These are phyloP conservation scores for Sebastes iracundus DNA, from an alignment of 2,797 vertebrate species.

Conservation along the genomic window DNA sequence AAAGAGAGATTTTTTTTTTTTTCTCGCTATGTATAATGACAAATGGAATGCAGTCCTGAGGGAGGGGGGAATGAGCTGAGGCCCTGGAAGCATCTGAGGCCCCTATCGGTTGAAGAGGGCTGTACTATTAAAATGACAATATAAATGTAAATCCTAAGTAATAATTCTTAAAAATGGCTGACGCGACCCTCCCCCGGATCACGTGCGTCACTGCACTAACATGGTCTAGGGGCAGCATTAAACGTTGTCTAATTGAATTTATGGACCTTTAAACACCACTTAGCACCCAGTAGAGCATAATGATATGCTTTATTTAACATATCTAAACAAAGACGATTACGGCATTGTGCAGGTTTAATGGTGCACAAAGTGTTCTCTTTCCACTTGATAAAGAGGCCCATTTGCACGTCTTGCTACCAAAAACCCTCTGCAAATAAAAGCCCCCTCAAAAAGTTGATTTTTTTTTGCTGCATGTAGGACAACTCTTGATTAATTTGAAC, in stretches of 20 bases:
- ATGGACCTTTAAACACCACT: slow-evolving; percentile 86
- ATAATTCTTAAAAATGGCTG: slow-evolving; percentile 86
- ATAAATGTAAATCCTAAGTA: slow-evolving; percentile 89
- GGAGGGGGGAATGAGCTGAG: slow-evolving; percentile 81
- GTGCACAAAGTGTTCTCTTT: slow-evolving; percentile 71
- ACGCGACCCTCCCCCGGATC: slow-evolving; percentile 55
- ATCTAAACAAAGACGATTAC: slow-evolving; percentile 84
- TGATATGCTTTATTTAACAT: slow-evolving; percentile 86
- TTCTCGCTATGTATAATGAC: slow-evolving; percentile 68
- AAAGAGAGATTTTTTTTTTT: slow-evolving; percentile 36
- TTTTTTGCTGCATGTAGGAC: slow-evolving; percentile 22
- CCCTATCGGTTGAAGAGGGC: slow-evolving; percentile 68
- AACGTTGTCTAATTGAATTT: slow-evolving; percentile 87
- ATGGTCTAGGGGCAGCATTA: slow-evolving; percentile 75
- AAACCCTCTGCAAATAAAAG: slow-evolving; percentile 49
- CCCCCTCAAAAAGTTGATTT: background rate
- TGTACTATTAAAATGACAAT: slow-evolving; percentile 87
- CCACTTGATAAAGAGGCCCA: slow-evolving; percentile 64
- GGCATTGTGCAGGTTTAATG: slow-evolving; percentile 79
- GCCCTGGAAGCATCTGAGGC: slow-evolving; percentile 89
- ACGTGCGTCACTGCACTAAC: slow-evolving; percentile 71
- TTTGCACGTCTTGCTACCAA: slow-evolving; percentile 48
- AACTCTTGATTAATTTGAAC: slow-evolving; percentile 69
- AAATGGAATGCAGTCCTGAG: slow-evolving; percentile 83
- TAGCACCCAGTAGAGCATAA: slow-evolving; percentile 80